These are phyloP conservation scores for Passerculus sandwichensis DNA, from an alignment of 2,797 vertebrate species.

Conservation along the genomic window DNA sequence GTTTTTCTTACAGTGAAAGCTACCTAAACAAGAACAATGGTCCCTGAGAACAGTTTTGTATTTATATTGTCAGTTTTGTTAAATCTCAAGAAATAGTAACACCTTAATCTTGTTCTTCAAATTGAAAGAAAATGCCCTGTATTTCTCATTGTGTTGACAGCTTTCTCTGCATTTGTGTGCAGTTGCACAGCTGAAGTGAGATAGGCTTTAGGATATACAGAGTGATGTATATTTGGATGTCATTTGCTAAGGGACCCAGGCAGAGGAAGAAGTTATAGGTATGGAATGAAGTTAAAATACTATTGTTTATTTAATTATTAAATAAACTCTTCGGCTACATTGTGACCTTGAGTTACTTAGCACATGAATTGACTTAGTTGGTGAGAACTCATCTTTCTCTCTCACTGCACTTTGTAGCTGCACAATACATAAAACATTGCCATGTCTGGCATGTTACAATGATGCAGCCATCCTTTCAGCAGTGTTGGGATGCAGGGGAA, in stretches of 20 bases:
- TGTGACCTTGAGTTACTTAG: not conserved
- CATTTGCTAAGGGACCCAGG: not conserved
- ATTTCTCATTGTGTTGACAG: not conserved
- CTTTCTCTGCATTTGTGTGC: not conserved
- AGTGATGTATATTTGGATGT: rapidly evolving
- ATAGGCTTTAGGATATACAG: not conserved
- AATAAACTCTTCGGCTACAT: not conserved
- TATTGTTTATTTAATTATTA: not conserved
- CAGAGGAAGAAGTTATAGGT: not conserved
- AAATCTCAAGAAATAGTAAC: not conserved
- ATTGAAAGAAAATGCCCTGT: not conserved
- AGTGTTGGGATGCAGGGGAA: not conserved
- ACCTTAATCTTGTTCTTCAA: not conserved
- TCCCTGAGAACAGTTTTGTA: not conserved
- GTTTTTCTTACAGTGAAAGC: not conserved
- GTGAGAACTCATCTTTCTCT: not conserved
- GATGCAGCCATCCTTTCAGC: not conserved
- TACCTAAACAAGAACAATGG: not conserved
- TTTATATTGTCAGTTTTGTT: not conserved
- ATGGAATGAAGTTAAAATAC: not conserved
- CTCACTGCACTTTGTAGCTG: not conserved
- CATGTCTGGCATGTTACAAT: not conserved
- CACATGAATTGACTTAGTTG: not conserved
- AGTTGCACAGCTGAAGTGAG: not conserved
- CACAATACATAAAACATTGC: not conserved